phyloP scores from a whole-genome alignment of 2,797 vertebrate species.

The Anabacerthia variegaticeps region DNA sequence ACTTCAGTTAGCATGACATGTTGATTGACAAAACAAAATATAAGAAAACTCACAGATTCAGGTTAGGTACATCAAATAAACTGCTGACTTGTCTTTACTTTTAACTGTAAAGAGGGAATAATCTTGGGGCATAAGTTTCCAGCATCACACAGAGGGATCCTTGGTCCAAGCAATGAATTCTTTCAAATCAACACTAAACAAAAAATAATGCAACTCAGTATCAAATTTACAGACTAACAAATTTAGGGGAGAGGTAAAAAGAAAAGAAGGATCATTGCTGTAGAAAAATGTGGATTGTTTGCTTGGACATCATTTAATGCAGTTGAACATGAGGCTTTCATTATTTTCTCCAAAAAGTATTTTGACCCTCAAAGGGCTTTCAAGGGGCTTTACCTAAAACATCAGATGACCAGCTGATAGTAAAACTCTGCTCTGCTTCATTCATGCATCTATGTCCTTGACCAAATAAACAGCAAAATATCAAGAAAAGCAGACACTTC shows the following conservation, averaged over 20 bases:
- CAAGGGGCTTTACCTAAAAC: background rate
- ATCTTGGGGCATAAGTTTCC: background rate
- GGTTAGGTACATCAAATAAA: background rate
- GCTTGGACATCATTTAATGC: background rate
- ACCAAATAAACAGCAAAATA: background rate
- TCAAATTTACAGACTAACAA: background rate
- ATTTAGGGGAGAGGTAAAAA: background rate
- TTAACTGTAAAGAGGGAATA: background rate
- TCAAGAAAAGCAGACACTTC: background rate
- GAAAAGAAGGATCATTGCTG: rapidly evolving
- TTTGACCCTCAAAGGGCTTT: background rate
- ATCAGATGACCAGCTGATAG: background rate
- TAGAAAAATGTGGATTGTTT: background rate
- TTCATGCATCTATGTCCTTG: background rate
- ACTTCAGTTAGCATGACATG: background rate
- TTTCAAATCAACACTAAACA: background rate
- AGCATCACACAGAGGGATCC: background rate
- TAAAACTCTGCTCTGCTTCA: background rate
- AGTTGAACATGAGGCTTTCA: background rate
- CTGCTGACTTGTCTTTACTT: background rate
- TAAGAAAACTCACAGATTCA: background rate
- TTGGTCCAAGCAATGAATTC: rapidly evolving
- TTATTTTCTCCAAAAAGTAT: background rate
- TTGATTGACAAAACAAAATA: background rate
- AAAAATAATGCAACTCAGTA: background rate